phyloP scores from a whole-genome alignment of 2,113 vertebrate genomes.

The Paralichthys olivaceus region DNA sequence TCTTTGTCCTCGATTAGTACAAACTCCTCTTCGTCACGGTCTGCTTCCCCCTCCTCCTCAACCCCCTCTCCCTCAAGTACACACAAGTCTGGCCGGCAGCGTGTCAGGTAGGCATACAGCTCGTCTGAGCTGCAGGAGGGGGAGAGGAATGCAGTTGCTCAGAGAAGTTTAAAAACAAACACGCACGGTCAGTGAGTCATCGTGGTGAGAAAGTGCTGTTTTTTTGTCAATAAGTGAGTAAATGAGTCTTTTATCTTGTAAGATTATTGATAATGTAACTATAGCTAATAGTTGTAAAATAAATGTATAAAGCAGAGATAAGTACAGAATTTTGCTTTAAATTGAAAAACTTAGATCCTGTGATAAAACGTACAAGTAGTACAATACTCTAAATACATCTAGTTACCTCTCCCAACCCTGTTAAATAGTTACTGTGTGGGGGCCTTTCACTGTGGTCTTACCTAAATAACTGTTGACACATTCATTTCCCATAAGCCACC shows the following conservation, averaged over 20 bases:
- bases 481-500: neutral
- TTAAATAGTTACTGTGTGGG: neutral
- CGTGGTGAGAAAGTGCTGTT: neutral
- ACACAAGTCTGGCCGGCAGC: constrained; percentile 63
- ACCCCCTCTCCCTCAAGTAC: constrained; percentile 76
- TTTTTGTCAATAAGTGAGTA: too few species aligned
- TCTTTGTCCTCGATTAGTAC: constrained; percentile 80
- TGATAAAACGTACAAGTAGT: too few species aligned
- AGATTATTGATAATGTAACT: neutral
- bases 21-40: constrained; percentile 82
- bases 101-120: constrained; percentile 74
- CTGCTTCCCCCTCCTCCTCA: constrained; percentile 64
- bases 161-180: neutral
- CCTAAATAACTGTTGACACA: too few species aligned
- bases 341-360: too few species aligned
- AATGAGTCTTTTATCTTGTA: too few species aligned
- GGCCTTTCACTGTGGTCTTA: neutral
- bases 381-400: neutral
- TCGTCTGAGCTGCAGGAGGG: constrained; percentile 75
- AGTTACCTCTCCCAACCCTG: neutral
- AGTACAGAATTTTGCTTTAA: too few species aligned
- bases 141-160: constrained; percentile 14
- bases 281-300: too few species aligned
- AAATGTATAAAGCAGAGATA: too few species aligned
- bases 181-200: neutral